Evolutionary conservation across 1,140 invertebrate genomes (phyloP).

Genomic region (Scaptomyza hsui): DNA sequence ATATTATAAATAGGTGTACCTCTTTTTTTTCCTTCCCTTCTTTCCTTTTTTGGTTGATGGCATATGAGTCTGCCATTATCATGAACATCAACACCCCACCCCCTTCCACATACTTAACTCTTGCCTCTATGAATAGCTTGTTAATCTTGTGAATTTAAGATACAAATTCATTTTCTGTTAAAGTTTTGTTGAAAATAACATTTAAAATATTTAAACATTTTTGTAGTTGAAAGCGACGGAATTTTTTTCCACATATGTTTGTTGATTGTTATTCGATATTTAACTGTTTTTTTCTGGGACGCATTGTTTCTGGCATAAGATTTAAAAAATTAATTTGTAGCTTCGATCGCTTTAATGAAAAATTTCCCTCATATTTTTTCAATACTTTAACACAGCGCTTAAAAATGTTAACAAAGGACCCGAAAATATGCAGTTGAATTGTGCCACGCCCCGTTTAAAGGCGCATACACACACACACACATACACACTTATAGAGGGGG

Average conservation of each 20-base stretch:
- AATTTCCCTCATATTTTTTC: not conserved
- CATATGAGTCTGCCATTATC: conserved; percentile 60
- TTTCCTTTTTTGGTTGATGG: conserved; percentile 2
- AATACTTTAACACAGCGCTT: not conserved
- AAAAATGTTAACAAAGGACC: conserved; percentile 63
- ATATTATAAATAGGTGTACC: not conserved
- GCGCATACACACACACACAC: not conserved
- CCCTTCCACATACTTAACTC: not conserved
- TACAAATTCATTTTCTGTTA: conserved; percentile 11
- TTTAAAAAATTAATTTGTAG: too few species aligned
- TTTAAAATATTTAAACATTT: too few species aligned
- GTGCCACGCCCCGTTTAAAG: conserved; percentile 16
- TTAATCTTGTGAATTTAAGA: conserved; percentile 15
- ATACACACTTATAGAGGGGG: not conserved
- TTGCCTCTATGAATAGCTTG: conserved; percentile 21
- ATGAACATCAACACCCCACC: conserved; percentile 30
- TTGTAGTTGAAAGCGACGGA: too few species aligned
- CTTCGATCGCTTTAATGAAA: too few species aligned
- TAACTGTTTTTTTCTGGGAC: too few species aligned
- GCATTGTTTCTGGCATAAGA: too few species aligned
- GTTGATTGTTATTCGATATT: too few species aligned
- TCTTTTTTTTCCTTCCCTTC: too few species aligned
- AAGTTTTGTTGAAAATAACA: too few species aligned
- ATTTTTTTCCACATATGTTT: too few species aligned
- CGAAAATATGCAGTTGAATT: conserved; percentile 62